Base-by-base conservation (phyloP, 2,888 invertebrate species). In the Drosophila villosipedis region DNA sequence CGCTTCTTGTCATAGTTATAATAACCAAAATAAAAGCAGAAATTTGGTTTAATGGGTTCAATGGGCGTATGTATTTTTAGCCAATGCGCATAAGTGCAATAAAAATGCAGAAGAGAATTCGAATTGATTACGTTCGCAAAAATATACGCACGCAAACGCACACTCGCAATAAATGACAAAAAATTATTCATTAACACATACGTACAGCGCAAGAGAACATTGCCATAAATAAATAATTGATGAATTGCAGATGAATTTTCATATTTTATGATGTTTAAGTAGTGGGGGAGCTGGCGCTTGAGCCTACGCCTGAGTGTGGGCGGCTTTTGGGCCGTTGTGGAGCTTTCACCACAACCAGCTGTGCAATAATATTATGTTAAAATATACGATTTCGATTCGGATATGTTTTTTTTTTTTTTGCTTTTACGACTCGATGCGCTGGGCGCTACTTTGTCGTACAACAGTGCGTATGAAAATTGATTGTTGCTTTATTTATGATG, bases 161-260 rank as follows among this genome's bases (percentile, higher is more conserved):
- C 2, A 41, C 53, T 41, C 22, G 35, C 30, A 57, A 62, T 50
- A 64, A 62, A 12, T 53, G 35, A 61, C 58, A 67, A 76, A 75
- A 82, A 78, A 77, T 76, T 84, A 91, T 87, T 90, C 91, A 90
- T 88, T 90, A 84, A 87, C 84, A 88, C 85, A 90, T 85, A 84
- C 86, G 86, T 82, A 82, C 80, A 90, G 83, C 75, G 80, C 73
- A 80, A 77, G 83, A 81, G 82, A 90, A 83, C 91, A 90, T 82
- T 83, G 85, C 84, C 85, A 92, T 92, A 91, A 91, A 92, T 92
- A 91, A 91, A 92, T 92, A 92, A 92, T 92, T 92, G 91, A 92
- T 92, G 91, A 91, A 92, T 92, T 91, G 92, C 91, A 91, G 92
- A 91, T 91, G 91, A 91, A 91, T 91, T 91, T 92, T 91, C 89